phyloP scores from a whole-genome alignment of 2,113 vertebrate species.

The Silurus asotus region DNA sequence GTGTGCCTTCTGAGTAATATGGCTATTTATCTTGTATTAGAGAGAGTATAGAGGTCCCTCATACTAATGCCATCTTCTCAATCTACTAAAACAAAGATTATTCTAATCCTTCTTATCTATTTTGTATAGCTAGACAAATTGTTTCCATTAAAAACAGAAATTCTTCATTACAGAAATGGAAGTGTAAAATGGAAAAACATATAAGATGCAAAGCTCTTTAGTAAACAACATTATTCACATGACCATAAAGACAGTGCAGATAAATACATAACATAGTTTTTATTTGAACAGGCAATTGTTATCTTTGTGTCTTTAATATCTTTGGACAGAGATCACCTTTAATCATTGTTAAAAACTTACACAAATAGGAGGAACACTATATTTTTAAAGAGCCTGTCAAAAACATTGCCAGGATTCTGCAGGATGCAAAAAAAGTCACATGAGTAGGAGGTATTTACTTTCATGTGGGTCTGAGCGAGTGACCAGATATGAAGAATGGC shows the following conservation, averaged over 20 bases:
- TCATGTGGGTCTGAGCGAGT: no score
- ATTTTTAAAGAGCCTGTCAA: background rate
- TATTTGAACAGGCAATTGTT: background rate
- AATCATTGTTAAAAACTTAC: background rate
- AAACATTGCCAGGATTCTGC: background rate
- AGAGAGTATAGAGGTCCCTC: constrained; percentile 44
- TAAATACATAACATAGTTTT: background rate
- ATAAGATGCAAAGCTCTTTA: background rate
- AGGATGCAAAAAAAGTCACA: no score
- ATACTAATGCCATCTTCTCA: background rate
- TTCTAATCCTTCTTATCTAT: constrained; percentile 39
- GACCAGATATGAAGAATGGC: background rate
- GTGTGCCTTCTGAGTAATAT: constrained; percentile 33
- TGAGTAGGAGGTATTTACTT: no score
- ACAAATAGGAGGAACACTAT: background rate
- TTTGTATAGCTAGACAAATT: constrained; percentile 25
- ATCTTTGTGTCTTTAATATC: background rate
- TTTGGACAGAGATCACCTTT: background rate
- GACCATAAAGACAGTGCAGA: background rate
- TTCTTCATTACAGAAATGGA: background rate
- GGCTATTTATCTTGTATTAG: constrained; percentile 29
- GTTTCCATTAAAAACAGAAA: constrained; percentile 31
- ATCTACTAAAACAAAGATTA: constrained; percentile 37
- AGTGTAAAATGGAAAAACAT: background rate
- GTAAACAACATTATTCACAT: background rate